Evolutionary conservation across 2,797 vertebrate genomes (phyloP).

Genomic region (Notamacropus eugenii): DNA sequence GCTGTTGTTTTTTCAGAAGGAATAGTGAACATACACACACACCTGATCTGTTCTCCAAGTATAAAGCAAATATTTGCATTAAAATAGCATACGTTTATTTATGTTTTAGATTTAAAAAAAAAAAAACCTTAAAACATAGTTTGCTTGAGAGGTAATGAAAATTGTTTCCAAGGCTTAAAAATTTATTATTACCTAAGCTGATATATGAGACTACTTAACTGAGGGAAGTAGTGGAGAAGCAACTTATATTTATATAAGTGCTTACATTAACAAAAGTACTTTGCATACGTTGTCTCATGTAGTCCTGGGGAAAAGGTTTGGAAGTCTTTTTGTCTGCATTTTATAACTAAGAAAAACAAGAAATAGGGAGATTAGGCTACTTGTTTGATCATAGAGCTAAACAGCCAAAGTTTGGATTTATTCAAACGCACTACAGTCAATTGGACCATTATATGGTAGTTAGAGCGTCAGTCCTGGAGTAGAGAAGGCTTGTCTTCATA

Average conservation of each 20-base stretch:
- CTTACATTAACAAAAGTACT: not conserved
- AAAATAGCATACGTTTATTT: not conserved
- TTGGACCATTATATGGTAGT: not conserved
- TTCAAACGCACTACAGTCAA: not conserved
- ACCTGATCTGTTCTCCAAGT: not conserved
- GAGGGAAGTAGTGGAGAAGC: not conserved
- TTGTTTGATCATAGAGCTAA: not conserved
- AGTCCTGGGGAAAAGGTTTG: not conserved
- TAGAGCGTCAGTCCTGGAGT: not conserved
- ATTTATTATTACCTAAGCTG: not conserved
- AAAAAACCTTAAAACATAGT: not conserved
- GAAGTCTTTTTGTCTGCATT: not conserved
- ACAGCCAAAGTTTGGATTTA: not conserved
- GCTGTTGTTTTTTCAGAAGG: not conserved
- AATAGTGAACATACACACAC: not conserved
- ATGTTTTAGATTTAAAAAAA: not conserved
- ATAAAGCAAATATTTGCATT: not conserved
- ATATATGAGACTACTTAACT: not conserved
- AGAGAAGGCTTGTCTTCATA: not conserved
- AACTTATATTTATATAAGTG: not conserved
- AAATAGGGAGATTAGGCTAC: not conserved
- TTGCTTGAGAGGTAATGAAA: not conserved
- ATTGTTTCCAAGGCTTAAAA: not conserved
- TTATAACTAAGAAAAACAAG: constrained; percentile 16
- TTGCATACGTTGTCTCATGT: not conserved